phyloP scores from a whole-genome alignment of 1,140 invertebrate species.

The Carposina sasakii region DNA sequence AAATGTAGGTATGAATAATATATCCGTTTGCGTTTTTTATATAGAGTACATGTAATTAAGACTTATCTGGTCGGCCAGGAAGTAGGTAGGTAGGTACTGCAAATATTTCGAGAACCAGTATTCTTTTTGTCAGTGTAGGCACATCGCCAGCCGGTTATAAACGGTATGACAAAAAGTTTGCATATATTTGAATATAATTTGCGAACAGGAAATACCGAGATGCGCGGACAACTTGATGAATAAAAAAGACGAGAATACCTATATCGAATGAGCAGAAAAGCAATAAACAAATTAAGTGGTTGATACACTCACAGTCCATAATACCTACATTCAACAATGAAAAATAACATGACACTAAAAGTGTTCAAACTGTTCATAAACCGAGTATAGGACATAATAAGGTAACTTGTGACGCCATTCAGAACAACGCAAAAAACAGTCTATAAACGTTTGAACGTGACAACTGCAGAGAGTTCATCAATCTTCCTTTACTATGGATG shows the following conservation, averaged over 20 bases:
- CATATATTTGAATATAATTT: conserved; percentile 67
- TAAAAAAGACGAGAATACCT: conserved; percentile 51
- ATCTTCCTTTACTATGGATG: conserved; percentile 56
- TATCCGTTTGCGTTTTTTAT: too few relatives aligned
- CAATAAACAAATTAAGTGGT: too few relatives aligned
- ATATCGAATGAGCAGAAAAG: too few relatives aligned
- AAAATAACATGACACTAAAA: conserved; percentile 7
- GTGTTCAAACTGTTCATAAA: conserved; percentile 12
- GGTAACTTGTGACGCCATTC: conserved; percentile 38
- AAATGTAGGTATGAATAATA: too few relatives aligned
- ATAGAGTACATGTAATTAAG: too few relatives aligned
- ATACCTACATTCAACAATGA: too few relatives aligned
- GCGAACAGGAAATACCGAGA: conserved; percentile 62
- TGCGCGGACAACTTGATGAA: conserved; percentile 34
- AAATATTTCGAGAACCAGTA: conserved; percentile 24
- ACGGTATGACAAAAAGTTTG: conserved; percentile 60
- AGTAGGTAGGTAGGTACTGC: conserved; percentile 18
- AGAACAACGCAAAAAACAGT: conserved; percentile 45
- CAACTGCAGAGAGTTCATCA: conserved; percentile 61
- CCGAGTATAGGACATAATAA: conserved; percentile 27
- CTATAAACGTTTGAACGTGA: conserved; percentile 55
- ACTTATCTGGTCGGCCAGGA: too few relatives aligned
- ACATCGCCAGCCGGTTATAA: conserved; percentile 29
- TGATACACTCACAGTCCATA: too few relatives aligned
- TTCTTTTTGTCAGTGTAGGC: background rate